Evolutionary conservation across 53 echinoderm and acorn worm species (phyloP).

Genomic region (Holothuria scabra): DNA sequence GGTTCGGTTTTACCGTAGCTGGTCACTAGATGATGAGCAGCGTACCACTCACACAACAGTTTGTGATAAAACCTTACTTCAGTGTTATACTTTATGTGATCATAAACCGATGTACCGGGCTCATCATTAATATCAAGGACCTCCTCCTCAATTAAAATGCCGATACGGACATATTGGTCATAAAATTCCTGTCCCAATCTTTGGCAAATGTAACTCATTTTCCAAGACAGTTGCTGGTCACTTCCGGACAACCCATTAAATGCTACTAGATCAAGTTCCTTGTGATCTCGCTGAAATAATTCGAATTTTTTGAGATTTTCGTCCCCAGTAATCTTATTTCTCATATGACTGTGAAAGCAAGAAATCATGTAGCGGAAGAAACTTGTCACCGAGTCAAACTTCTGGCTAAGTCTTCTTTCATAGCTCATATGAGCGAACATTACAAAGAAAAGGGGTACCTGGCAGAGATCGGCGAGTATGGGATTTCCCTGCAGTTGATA

Average conservation of each 20-base stretch:
- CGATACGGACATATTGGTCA: constrained; percentile 18
- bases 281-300: background rate
- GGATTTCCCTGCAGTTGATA: background rate
- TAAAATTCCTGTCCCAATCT: constrained; percentile 5
- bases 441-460: constrained; percentile 6
- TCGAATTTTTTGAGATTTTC: background rate
- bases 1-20: too few relatives aligned
- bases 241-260: background rate
- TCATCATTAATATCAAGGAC: background rate
- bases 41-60: constrained; percentile 31
- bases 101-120: too few relatives aligned
- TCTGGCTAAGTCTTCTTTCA: background rate
- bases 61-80: constrained; percentile 34
- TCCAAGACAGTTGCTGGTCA: background rate
- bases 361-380: constrained; percentile 14
- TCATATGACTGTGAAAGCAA: constrained; percentile 26
- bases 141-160: constrained; percentile 19
- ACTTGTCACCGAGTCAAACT: constrained; percentile 16
- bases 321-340: constrained; percentile 17
- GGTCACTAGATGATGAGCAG: background rate
- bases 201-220: background rate
- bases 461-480: background rate
- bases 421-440: constrained; percentile 17
- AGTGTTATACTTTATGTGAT: background rate
- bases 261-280: background rate